Conservation (phyloP, 1,140 invertebrate genomes). For the Leguminivora glycinivorella region DNA sequence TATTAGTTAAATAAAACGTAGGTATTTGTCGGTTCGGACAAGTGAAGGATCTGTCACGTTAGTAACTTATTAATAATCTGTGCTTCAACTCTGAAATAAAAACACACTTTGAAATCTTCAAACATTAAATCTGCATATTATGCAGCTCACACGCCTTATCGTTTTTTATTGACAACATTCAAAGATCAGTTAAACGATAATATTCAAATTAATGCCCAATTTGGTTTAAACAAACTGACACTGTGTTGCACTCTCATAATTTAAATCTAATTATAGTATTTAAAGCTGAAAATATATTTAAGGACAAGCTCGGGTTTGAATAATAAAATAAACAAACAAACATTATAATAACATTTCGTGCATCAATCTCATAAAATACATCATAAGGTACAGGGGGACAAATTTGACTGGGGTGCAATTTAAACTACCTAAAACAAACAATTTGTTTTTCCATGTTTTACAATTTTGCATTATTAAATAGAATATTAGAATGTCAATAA, state of each 20-base stretch:
- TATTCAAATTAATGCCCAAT: slow-evolving; percentile 16
- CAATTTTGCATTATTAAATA: too few relatives aligned
- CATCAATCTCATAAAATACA: too few relatives aligned
- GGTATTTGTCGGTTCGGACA: too few relatives aligned
- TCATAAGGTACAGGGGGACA: too few relatives aligned
- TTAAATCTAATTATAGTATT: slow-evolving; percentile 16
- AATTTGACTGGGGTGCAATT: too few relatives aligned
- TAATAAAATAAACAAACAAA: neutral
- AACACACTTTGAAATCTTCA: neutral
- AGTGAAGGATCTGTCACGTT: too few relatives aligned
- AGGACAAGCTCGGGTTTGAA: neutral
- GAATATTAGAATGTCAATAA: too few relatives aligned
- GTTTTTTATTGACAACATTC: neutral
- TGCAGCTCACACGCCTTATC: neutral
- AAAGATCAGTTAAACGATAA: slow-evolving; percentile 5
- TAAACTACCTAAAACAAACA: too few relatives aligned
- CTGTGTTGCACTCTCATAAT: neutral
- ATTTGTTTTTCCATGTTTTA: too few relatives aligned
- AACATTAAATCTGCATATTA: neutral
- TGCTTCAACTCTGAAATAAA: neutral
- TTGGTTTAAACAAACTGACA: slow-evolving; percentile 10
- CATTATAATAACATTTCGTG: too few relatives aligned
- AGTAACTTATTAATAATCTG: too few relatives aligned
- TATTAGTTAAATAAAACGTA: too few relatives aligned
- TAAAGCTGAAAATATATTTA: neutral